A percentile compares a stretch with the other conserved stretches of the same genome.
Conservation (phyloP, 2,113 vertebrate species). For the Spilogale gracilis region DNA sequence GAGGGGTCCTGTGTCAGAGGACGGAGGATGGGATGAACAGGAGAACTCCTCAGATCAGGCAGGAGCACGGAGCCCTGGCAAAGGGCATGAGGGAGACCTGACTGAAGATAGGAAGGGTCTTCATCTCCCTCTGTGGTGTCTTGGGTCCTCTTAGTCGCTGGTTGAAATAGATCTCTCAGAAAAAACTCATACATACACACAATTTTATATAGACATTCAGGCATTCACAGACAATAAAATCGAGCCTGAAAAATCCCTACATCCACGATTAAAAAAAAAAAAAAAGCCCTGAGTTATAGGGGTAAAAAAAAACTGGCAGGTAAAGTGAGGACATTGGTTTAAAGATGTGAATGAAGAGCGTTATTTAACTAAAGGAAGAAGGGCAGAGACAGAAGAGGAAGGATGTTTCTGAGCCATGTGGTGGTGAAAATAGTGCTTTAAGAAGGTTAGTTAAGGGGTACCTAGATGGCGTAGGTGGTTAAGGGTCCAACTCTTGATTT, state of each 20-base stretch:
- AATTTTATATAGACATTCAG: neutral
- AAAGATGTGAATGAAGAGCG: neutral
- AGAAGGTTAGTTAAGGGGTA: neutral
- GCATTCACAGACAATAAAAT: neutral
- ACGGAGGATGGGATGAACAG: neutral
- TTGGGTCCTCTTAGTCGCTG: neutral
- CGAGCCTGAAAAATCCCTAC: neutral
- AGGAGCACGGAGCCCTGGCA: neutral
- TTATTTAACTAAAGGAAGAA: neutral
- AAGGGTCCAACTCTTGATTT: neutral
- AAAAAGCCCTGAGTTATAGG: neutral
- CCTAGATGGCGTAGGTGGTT: neutral
- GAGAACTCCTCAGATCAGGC: accelerated
- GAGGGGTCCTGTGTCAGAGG: neutral
- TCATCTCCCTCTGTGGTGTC: neutral
- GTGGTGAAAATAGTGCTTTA: neutral
- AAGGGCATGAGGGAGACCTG: neutral
- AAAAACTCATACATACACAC: neutral
- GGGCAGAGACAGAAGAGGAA: neutral
- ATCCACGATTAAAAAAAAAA: neutral
- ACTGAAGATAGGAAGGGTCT: neutral
- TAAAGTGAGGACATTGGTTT: neutral
- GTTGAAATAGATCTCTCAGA: neutral
- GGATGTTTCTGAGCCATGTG: neutral
- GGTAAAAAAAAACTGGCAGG: neutral